Evolutionary conservation across 2,888 invertebrate genomes (phyloP).

Genomic region (Cephus spinipes): DNA sequence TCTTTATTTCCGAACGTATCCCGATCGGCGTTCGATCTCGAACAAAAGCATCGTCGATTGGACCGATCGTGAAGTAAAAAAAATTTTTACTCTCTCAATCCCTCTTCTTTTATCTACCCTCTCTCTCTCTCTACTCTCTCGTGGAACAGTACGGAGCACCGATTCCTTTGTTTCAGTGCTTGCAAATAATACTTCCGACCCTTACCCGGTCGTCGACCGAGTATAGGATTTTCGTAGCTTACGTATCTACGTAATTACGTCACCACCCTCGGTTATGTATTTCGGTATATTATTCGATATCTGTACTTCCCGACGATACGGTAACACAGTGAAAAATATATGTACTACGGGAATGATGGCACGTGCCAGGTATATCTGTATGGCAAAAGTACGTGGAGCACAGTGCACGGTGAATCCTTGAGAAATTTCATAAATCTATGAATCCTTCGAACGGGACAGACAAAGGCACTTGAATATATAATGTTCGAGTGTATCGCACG

Average conservation of each 20-base stretch:
- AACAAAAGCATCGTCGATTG: conserved; percentile 1
- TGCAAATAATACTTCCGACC: background rate
- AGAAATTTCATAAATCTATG: background rate
- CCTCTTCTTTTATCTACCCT: background rate
- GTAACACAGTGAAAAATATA: background rate
- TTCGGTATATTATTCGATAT: background rate
- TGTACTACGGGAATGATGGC: background rate
- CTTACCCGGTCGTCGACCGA: background rate
- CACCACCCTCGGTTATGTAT: background rate
- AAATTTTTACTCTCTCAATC: background rate
- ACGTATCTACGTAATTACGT: background rate
- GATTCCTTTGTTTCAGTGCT: background rate
- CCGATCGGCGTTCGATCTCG: conserved; percentile 2
- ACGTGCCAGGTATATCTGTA: background rate
- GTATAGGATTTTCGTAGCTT: background rate
- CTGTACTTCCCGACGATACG: background rate
- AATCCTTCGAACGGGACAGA: background rate
- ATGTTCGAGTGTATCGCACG: background rate
- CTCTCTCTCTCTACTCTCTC: background rate
- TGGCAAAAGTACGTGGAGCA: background rate
- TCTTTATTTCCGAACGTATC: background rate
- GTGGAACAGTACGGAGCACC: background rate
- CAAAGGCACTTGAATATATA: background rate
- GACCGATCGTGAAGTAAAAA: background rate
- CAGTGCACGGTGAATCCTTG: background rate